Evolutionary conservation across 1,140 invertebrate species (phyloP).

Genomic region (Globodera rostochiensis): DNA sequence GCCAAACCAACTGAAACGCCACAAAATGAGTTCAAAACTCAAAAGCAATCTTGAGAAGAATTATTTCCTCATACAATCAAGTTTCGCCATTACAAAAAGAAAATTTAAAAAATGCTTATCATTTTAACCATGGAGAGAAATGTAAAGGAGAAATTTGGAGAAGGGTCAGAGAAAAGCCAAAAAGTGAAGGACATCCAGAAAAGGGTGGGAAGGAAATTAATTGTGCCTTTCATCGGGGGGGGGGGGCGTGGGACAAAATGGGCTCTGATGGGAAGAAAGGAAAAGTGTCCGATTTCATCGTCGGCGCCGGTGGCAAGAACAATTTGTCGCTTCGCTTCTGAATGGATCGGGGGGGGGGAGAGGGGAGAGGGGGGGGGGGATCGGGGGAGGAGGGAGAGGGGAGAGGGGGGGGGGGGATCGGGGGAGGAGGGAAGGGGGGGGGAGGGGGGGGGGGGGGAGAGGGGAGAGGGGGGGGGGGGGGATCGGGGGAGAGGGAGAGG

Average conservation of each 20-base stretch:
- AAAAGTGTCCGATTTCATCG: conserved; percentile 13
- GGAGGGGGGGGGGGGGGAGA: too few species aligned
- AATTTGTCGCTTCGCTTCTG: conserved; percentile 1
- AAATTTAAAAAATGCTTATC: not conserved
- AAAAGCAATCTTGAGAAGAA: not conserved
- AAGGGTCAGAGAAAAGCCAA: not conserved
- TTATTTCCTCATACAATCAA: not conserved
- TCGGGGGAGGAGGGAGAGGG: too few species aligned
- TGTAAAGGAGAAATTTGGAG: not conserved
- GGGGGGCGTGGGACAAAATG: not conserved
- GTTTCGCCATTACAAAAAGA: too few species aligned
- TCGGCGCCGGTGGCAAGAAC: not conserved
- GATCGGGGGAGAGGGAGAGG: too few species aligned
- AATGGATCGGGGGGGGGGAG: not conserved
- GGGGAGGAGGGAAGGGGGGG: too few species aligned
- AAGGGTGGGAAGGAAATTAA: conserved; percentile 10
- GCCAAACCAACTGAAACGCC: not conserved
- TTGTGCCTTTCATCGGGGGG: not conserved
- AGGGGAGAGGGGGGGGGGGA: too few species aligned
- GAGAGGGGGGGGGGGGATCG: too few species aligned
- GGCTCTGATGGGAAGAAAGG: conserved; percentile 1
- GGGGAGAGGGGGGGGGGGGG: too few species aligned
- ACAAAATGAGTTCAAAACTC: not conserved
- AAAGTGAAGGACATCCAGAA: conserved; percentile 8
- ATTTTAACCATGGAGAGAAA: not conserved